Evolutionary conservation across 2,888 invertebrate species (phyloP).

Genomic region (Deilephila porcellus): DNA sequence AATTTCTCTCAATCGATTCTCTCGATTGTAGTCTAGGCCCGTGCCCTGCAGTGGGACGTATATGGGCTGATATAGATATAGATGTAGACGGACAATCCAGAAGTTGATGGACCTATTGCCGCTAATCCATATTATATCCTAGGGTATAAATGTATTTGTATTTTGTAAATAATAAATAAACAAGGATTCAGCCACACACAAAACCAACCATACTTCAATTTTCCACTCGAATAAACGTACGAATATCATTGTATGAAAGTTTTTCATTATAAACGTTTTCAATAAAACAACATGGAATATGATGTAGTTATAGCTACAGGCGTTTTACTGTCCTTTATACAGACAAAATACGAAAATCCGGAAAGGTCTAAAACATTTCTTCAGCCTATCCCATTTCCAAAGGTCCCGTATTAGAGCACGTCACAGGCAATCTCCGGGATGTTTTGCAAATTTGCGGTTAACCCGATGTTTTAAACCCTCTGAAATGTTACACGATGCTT

Average conservation of each 20-base stretch:
- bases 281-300: not conserved
- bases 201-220: not conserved
- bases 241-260: not conserved
- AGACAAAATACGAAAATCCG: too few species aligned
- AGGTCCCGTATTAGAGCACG: not conserved
- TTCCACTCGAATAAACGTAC: not conserved
- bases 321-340: too few species aligned
- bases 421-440: not conserved
- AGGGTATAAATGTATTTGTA: not conserved
- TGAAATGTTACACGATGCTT: not conserved
- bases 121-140: too few species aligned
- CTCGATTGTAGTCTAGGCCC: too few species aligned
- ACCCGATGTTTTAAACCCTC: slow-evolving; percentile 48
- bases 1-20: too few species aligned
- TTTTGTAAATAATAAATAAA: not conserved
- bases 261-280: not conserved
- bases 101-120: too few species aligned
- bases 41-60: too few species aligned
- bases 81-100: too few species aligned
- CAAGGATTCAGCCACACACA: not conserved
- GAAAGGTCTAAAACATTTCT: not conserved
- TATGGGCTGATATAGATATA: too few species aligned
- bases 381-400: not conserved
- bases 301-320: not conserved
- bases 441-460: slow-evolving; percentile 42